Base-by-base conservation (phyloP, 2,888 invertebrate species). In the Drosophila ezoana region DNA sequence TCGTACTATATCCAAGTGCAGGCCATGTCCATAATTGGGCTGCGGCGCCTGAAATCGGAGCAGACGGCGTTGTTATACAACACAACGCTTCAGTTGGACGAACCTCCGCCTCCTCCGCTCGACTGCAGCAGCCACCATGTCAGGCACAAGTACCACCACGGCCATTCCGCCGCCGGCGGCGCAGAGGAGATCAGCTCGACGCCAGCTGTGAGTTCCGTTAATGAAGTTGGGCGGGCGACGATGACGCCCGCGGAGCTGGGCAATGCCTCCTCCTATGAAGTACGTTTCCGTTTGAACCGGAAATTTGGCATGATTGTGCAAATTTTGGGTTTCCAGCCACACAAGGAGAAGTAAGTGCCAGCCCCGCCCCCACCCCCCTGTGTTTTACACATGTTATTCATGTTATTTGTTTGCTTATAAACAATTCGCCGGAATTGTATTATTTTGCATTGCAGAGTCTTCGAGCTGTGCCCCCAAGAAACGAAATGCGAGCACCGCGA, bases 1-100 rank as follows among this genome's bases (percentile, higher is more conserved):
- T 94, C 95, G 91, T 96, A 96, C 90, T 96, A 96, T 85, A 93
- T 96, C 41, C 96, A 96, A 94, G 95, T 96, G 5, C 96, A 96
- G 92, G 96, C 96, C 5, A 93, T 96, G 69, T 94, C 95, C 35
- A 94, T 95, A 77, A 96, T 94, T 84, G 96, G 96, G 1, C 93
- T 94, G 51, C 94, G 95, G 11, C 94, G 95, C 75, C 91, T 96
- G 16, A 94, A 95, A 53, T 95, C 96, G 57, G 94, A 95, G 47
- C 96, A 96, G 82, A 94, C 95, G 1, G 95, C 95, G 10, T 93
- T 95, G 58, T 94, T 96, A 53, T 94, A 95, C 81, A 96, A 96
- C 89, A 96, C 96, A 1, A 95, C 95, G n/a, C 49, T 80, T 18
- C 78, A 81, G 32, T 73, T 86, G 37, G 51, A 79, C 49, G 85